Conservation (phyloP, 2,888 invertebrate genomes). For the Sinohyriopsis cumingii region DNA sequence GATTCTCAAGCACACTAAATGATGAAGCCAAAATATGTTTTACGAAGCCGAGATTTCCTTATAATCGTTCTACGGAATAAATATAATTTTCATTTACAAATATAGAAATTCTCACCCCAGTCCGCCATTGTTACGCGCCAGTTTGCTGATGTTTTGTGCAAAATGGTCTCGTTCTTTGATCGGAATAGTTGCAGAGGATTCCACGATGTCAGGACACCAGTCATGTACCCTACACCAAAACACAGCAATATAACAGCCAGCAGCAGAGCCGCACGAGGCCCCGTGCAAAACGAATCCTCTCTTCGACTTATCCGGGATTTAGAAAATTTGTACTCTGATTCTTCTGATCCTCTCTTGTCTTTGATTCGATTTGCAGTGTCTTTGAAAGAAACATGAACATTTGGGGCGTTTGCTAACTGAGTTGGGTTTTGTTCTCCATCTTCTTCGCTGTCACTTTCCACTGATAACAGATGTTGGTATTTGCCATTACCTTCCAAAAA, state of each 20-base stretch:
- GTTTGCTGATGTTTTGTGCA: constrained; percentile 29
- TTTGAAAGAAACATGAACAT: constrained; percentile 19
- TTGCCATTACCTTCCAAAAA: not conserved
- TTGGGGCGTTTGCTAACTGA: too few relatives aligned
- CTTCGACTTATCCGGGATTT: constrained; percentile 7
- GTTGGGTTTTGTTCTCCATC: constrained; percentile 21
- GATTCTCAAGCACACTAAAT: too few relatives aligned
- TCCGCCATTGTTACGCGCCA: constrained; percentile 48
- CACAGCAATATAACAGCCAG: constrained; percentile 36
- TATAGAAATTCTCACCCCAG: constrained; percentile 30
- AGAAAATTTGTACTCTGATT: constrained; percentile 30
- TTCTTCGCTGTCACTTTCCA: constrained; percentile 41
- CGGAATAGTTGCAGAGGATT: not conserved
- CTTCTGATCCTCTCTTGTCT: constrained; percentile 13
- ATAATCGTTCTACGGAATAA: too few relatives aligned
- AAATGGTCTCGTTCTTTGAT: too few relatives aligned
- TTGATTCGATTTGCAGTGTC: constrained; percentile 12
- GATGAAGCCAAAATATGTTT: too few relatives aligned
- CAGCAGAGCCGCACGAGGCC: constrained; percentile 36
- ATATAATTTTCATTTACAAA: too few relatives aligned
- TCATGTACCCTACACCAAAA: constrained; percentile 41
- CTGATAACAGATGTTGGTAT: constrained; percentile 38
- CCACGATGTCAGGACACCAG: constrained; percentile 37
- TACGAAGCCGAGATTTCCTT: too few relatives aligned
- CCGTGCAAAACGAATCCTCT: constrained; percentile 32